Base-by-base conservation (phyloP, 2,113 vertebrate species). In the Engraulis encrasicolus region DNA sequence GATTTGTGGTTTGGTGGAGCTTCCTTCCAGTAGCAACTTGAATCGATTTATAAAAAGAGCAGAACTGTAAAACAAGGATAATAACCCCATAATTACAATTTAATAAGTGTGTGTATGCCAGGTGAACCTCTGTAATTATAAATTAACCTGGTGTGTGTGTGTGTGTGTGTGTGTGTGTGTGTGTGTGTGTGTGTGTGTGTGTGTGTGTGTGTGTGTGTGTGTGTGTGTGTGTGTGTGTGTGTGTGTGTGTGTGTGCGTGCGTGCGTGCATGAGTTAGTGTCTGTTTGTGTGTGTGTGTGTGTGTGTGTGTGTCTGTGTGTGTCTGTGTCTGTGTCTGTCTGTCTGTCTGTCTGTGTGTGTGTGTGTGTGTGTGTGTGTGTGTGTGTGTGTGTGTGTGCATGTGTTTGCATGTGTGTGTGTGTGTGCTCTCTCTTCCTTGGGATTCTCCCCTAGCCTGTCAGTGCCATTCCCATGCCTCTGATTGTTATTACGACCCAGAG, bases 401-500 rank as follows among this genome's bases (percentile, higher is more conserved):
- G n/a, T n/a, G n/a, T n/a, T n/a, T n/a, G n/a, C n/a, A n/a, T n/a
- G n/a, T n/a, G n/a, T n/a, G n/a, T n/a, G n/a, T n/a, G n/a, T n/a
- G n/a, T n/a, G n/a, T n/a, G n/a, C n/a, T n/a, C n/a, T n/a, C n/a
- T n/a, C n/a, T n/a, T n/a, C n/a, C n/a, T 88, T 38, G 54, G 91
- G 88, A 89, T 20, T 85, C 88, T 90, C 88, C 87, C 88, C 88
- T 89, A 99, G 98, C 96, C 45, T 99, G 98, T 91, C 97, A 99
- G 92, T 99, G 98, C 90, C 96, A 99, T 54, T 96, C 95, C 31
- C 98, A 99, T 83, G 93, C 97, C 66, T 87, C 38, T 1, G 96
- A 98, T 90, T 99, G 98, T 93, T 97, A 96, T 95, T 99, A 99
- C 52, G 95, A 98, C 91, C 91, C 95, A 52, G 93, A 93, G 6